Percentiles rank a stretch among this genome's conserved stretches.
phyloP scores from a whole-genome alignment of 2,113 vertebrate species.

The Galbula dea region DNA sequence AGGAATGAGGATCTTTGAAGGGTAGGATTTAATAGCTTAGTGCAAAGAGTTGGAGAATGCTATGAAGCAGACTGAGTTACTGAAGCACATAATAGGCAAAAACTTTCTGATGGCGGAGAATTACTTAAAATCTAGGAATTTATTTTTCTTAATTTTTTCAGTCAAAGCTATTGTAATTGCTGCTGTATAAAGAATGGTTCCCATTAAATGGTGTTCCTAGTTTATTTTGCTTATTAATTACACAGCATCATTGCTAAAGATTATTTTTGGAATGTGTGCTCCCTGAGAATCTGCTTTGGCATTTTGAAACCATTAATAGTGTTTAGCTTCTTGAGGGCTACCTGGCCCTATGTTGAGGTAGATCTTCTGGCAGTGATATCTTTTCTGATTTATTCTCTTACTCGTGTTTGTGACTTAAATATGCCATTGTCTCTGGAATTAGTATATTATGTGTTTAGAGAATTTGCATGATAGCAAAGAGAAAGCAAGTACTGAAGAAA shows the following conservation, averaged over 20 bases:
- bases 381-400: not conserved
- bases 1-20: not conserved
- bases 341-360: not conserved
- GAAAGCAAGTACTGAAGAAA: not conserved
- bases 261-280: not conserved
- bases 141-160: slow-evolving; percentile 31
- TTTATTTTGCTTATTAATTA: not conserved
- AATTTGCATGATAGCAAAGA: not conserved
- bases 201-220: not conserved
- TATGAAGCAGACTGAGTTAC: not conserved
- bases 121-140: not conserved
- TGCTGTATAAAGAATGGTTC: not conserved
- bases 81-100: not conserved
- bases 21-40: not conserved
- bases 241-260: not conserved
- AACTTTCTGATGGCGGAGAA: not conserved
- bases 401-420: not conserved
- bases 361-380: not conserved
- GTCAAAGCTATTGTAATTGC: not conserved
- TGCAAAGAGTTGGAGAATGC: not conserved
- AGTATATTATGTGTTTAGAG: not conserved
- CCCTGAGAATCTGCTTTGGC: not conserved
- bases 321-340: not conserved
- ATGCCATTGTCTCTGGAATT: not conserved
- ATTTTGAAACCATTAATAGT: not conserved